Base-by-base conservation (phyloP, 2,888 invertebrate species). In the Orchestes rusci region DNA sequence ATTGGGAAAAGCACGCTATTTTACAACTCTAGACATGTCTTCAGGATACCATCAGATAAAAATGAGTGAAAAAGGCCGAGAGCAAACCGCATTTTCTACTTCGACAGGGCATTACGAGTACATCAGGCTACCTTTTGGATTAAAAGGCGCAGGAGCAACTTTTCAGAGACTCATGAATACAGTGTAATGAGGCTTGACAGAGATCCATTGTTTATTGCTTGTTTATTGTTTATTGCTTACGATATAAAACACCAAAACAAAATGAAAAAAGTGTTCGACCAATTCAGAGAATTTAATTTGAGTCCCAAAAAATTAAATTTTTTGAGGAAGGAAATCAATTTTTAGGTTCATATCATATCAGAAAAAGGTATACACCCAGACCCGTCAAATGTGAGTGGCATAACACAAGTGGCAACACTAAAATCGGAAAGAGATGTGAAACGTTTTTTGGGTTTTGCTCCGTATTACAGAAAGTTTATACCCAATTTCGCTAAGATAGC, bases 191-290 rank as follows among this genome's bases (percentile, higher is more conserved):
- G 30, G 30, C 12, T 30, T 30, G n/a, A n/a, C n/a, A n/a, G n/a
- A n/a, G n/a, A 45, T 31, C 4, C 34, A 43, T 10, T 59, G 61
- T 39, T 57, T 67, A 18, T 60, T 64, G 0, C 67, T 64, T 43
- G 31, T 66, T 8, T 64, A 67, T 35, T 63, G 66, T 43, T 64
- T 29, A 28, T 53, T 41, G 57, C 54, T 1, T n/a, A n/a, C n/a
- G 46, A 53, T 16, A 51, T 39, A 2, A 13, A 53, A 18, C 51
- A 54, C 12, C 61, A 63, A 18, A 53, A 53, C 4, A n/a, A n/a
- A n/a, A n/a, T n/a, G n/a, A n/a, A 12, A 19, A 45, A 53, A 46
- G 51, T 59, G 16, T 57, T 60, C 19, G 30, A 54, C 18, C 43
- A 53, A 53, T 27, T 55, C 34, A 28, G 29, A n/a, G 12, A 47